These are phyloP conservation scores for Steinernema feltiae DNA, from an alignment of 1,140 invertebrate genomes.

Conservation along the genomic window DNA sequence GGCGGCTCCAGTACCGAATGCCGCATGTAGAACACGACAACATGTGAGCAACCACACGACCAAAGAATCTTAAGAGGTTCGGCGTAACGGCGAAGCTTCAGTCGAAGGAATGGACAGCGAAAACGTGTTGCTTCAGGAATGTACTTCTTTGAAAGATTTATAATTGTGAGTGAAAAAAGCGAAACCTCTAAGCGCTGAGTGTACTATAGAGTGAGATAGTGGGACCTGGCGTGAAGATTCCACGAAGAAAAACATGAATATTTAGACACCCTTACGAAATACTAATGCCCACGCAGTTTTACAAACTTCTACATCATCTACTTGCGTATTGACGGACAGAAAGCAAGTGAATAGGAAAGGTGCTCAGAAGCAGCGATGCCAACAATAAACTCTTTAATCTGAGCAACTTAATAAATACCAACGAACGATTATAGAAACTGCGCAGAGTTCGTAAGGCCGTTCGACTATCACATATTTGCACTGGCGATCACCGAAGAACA, in stretches of 20 bases:
- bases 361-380: too few relatives aligned
- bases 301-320: too few relatives aligned
- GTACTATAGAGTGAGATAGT: not conserved
- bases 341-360: too few relatives aligned
- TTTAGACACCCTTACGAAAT: too few relatives aligned
- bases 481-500: slow-evolving; percentile 3
- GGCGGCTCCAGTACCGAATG: not conserved
- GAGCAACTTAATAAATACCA: slow-evolving; percentile 6
- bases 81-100: not conserved
- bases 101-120: too few relatives aligned
- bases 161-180: not conserved
- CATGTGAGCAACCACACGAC: too few relatives aligned
- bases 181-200: not conserved
- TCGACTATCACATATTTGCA: not conserved
- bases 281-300: too few relatives aligned
- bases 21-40: not conserved
- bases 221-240: not conserved
- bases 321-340: too few relatives aligned
- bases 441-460: not conserved
- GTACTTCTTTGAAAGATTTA: not conserved
- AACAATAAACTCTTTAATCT: slow-evolving; percentile 5
- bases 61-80: not conserved
- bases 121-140: too few relatives aligned
- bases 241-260: not conserved
- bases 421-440: not conserved